These are phyloP conservation scores for Troides aeacus DNA, from an alignment of 2,888 invertebrate species.

Conservation along the genomic window DNA sequence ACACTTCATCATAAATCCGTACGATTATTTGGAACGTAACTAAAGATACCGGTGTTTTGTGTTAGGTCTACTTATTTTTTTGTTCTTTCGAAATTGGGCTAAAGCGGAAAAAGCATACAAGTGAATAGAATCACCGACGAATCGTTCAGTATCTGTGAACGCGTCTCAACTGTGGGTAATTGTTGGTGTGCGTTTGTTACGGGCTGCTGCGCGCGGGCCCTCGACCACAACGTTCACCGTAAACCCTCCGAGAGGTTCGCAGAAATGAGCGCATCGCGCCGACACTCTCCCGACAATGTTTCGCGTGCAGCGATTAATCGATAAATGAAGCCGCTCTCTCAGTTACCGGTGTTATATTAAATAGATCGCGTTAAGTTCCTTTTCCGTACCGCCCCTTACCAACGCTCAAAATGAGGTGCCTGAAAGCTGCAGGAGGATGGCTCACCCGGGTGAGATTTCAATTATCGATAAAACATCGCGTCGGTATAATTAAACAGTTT, in stretches of 20 bases:
- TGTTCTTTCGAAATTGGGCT: conserved; percentile 31
- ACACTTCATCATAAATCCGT: conserved; percentile 12
- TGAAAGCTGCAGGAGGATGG: conserved; percentile 77
- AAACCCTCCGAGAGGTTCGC: conserved; percentile 67
- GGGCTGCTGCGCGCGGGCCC: conserved; percentile 74
- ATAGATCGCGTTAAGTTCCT: conserved; percentile 49
- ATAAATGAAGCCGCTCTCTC: conserved; percentile 68
- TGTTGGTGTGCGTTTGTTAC: conserved; percentile 73
- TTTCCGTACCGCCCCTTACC: conserved; percentile 46
- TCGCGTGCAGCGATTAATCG: conserved; percentile 68
- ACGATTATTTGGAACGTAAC: conserved; percentile 6
- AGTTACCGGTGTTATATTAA: conserved; percentile 62
- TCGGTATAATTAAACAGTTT: conserved; percentile 33
- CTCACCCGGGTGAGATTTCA: conserved; percentile 74
- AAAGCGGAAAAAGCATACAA: conserved; percentile 46
- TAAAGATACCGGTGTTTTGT: conserved; percentile 5
- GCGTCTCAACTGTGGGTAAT: conserved; percentile 72
- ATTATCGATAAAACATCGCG: conserved; percentile 54
- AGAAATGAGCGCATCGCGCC: conserved; percentile 66
- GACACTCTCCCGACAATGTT: conserved; percentile 61
- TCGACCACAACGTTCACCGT: conserved; percentile 63
- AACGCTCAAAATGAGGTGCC: conserved; percentile 66
- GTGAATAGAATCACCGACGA: conserved; percentile 50
- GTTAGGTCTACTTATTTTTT: conserved; percentile 7
- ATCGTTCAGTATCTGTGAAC: conserved; percentile 61